Evolutionary conservation across 1,140 invertebrate species (phyloP), one percentile per base, ranked within the genome.

Genomic region (Subanguina moxae): DNA sequence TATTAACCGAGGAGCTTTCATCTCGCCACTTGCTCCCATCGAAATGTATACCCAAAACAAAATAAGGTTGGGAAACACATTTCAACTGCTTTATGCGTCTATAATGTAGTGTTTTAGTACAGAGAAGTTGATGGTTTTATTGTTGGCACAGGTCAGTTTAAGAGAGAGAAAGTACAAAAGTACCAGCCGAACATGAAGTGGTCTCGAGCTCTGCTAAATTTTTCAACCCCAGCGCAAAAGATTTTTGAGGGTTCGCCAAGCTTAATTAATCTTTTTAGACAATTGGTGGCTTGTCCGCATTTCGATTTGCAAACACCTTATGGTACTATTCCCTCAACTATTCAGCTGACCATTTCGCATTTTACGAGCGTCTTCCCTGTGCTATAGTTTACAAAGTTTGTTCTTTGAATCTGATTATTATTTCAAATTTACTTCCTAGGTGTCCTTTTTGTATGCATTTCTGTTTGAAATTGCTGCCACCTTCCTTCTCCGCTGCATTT

Each of bases 1-100:
- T 19, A 64, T 74, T 52, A 80, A 80, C 46, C 65, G 77, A 17
- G 78, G 76, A 1, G 78, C 77, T n/a, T 73, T 73, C 45, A 68
- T 79, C 15, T 71, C 74, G 27, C 78, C 78, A 21, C 61, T 78
- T 25, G 48, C 57, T 8, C 68, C 71, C 25, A 79, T 79, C 28
- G 77, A 79, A 64, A 52, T 58, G 43, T 73, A 67, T 43, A 57
- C 58, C 28, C 62, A 57, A 30, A 65, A 64, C 23, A 63, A 25
- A 25, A 75, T 78, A 5, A 30, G 61, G 68, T 71, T 21, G 19
- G 28, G n/a, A 23, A 70, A 48, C 23, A 70, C 17, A 56, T 5
- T 28, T 56, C 13, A 3, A 13, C 3, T 56, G 52, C 13, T 56
- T 13, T 23, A 56, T 13, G 9, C 21, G 52, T 25, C 19, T 21